phyloP scores from a whole-genome alignment of 2,888 invertebrate genomes.

The Phymatocera aterrima region DNA sequence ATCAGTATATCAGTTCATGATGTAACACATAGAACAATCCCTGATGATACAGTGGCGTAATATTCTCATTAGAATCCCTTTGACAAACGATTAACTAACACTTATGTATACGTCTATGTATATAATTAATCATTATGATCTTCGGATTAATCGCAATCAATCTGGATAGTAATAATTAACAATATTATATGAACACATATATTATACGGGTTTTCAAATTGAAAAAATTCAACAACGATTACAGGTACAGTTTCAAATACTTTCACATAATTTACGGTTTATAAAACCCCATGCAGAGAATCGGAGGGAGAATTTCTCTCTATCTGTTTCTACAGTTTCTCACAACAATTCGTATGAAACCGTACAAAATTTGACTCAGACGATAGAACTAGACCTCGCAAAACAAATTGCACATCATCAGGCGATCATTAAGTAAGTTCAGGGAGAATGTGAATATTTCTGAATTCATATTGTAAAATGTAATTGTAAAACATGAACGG shows the following conservation, averaged over 20 bases:
- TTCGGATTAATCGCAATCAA: background rate
- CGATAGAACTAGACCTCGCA: background rate
- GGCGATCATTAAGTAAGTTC: background rate
- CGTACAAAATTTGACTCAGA: background rate
- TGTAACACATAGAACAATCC: background rate
- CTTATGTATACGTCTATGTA: too few relatives aligned
- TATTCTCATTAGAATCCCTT: background rate
- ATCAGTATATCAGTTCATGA: background rate
- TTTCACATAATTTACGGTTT: conserved; percentile 9
- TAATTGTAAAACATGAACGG: background rate
- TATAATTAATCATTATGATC: background rate
- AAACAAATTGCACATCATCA: background rate
- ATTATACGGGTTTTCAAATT: background rate
- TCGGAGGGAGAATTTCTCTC: background rate
- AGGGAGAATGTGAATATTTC: background rate
- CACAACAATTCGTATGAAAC: background rate
- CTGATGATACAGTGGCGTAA: background rate
- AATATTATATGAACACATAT: too few relatives aligned
- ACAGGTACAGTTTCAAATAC: conserved; percentile 20
- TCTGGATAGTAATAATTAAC: too few relatives aligned
- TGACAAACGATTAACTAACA: background rate
- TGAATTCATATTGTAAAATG: background rate
- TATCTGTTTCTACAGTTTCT: background rate
- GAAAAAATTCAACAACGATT: too few relatives aligned
- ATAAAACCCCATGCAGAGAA: background rate